Evolutionary conservation across 2,113 vertebrate species (phyloP).

Genomic region (Corapipo altera): DNA sequence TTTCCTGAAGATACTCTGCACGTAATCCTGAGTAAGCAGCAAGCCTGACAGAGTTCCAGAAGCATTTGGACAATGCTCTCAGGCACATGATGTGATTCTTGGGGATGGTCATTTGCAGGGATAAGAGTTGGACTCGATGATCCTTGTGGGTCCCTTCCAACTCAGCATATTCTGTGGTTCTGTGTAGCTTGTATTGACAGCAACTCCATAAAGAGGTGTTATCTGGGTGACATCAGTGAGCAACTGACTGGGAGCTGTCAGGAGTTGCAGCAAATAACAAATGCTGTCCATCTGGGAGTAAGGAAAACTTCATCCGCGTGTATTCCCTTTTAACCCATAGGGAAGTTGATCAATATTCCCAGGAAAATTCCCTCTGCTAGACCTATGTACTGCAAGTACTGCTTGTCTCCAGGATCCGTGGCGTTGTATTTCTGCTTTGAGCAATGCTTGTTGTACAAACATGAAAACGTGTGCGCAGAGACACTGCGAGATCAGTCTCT

Average conservation of each 20-base stretch:
- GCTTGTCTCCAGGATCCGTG: not conserved
- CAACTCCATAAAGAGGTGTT: not conserved
- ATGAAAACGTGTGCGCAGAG: accelerated
- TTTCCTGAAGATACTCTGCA: not conserved
- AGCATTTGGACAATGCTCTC: not conserved
- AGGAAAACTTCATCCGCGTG: accelerated
- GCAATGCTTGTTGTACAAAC: not conserved
- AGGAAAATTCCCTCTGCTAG: not conserved
- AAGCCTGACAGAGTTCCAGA: not conserved
- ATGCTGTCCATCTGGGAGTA: accelerated
- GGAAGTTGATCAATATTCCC: not conserved
- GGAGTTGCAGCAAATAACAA: not conserved
- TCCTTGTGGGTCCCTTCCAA: not conserved
- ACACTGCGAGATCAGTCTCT: accelerated
- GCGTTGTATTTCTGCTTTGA: not conserved
- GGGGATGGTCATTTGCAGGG: not conserved
- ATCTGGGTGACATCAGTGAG: accelerated
- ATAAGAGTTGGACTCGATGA: not conserved
- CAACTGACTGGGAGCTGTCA: not conserved
- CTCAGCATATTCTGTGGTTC: not conserved
- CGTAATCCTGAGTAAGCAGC: not conserved
- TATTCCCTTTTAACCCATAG: not conserved
- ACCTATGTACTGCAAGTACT: not conserved
- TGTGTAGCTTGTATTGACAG: not conserved
- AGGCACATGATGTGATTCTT: not conserved